Percentiles rank a stretch among this genome's conserved stretches.
Conservation (phyloP, 2,888 invertebrate genomes). For the Tanaodytes sp. region DNA sequence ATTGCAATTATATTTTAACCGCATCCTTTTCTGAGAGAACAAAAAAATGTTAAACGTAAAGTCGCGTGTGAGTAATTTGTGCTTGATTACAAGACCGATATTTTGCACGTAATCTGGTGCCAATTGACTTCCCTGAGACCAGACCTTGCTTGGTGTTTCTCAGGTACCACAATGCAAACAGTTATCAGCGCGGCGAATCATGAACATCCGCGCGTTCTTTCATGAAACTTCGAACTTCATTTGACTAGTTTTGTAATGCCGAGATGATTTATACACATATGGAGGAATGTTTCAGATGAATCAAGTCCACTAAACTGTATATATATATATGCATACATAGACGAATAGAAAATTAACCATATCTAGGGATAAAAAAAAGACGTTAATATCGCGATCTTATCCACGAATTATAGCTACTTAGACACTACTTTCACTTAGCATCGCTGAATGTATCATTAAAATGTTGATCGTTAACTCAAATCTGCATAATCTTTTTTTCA, state of each 20-base stretch:
- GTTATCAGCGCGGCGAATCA: constrained; percentile 46
- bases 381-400: constrained; percentile 15
- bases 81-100: constrained; percentile 39
- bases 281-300: constrained; percentile 4
- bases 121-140: constrained; percentile 54
- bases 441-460: constrained; percentile 15
- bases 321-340: too few relatives aligned
- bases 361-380: too few relatives aligned
- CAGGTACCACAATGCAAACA: constrained; percentile 52
- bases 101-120: constrained; percentile 51
- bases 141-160: constrained; percentile 55
- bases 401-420: constrained; percentile 23
- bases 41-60: too few relatives aligned
- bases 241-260: constrained; percentile 39
- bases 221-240: constrained; percentile 50
- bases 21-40: too few relatives aligned
- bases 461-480: constrained; percentile 19
- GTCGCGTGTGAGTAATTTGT: constrained; percentile 44
- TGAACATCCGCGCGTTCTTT: constrained; percentile 53
- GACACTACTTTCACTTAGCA: constrained; percentile 26
- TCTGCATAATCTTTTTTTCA: constrained; percentile 10
- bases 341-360: background rate
- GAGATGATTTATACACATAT: constrained; percentile 39
- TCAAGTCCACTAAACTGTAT: too few relatives aligned
- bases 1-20: too few relatives aligned